These are phyloP conservation scores for Tiliqua scincoides DNA, from an alignment of 2,113 vertebrate species.

Conservation along the genomic window DNA sequence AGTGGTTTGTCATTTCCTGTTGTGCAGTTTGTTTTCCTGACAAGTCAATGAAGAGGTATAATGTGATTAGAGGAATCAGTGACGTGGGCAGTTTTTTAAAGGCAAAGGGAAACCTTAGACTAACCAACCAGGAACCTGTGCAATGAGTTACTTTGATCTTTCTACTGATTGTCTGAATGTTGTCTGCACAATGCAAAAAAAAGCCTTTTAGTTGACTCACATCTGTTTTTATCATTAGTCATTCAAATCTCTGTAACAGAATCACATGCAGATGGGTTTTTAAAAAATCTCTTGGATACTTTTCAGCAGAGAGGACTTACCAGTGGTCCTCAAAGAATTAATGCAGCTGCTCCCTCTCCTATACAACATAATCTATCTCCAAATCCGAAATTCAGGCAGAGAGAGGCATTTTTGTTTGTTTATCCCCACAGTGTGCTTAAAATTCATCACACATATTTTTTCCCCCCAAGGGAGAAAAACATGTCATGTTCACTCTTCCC, in stretches of 20 bases:
- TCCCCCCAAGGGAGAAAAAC: background rate
- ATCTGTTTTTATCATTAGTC: slow-evolving; percentile 13
- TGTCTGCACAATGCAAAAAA: slow-evolving; percentile 9
- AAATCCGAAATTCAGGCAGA: background rate
- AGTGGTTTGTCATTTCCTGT: slow-evolving; percentile 28
- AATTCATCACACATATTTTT: background rate
- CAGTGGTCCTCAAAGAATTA: background rate
- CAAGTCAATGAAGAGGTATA: slow-evolving; percentile 9
- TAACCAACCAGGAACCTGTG: background rate
- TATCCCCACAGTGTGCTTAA: slow-evolving; percentile 38
- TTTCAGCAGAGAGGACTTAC: background rate
- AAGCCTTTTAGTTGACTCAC: slow-evolving; percentile 30
- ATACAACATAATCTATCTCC: slow-evolving; percentile 2
- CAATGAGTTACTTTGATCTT: slow-evolving; percentile 14
- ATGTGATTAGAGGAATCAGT: background rate
- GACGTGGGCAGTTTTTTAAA: slow-evolving; percentile 23
- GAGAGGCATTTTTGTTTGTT: background rate
- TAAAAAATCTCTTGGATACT: background rate
- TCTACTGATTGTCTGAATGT: background rate
- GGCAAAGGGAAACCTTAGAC: slow-evolving; percentile 14
- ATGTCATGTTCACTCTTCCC: background rate
- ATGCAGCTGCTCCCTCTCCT: background rate
- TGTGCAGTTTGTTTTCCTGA: slow-evolving; percentile 39
- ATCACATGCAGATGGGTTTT: background rate
- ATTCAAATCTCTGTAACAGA: slow-evolving; percentile 14